Evolutionary conservation across 2,888 invertebrate genomes (phyloP), one percentile per base, ranked within the genome.

Genomic region (Poecilus cupreus): DNA sequence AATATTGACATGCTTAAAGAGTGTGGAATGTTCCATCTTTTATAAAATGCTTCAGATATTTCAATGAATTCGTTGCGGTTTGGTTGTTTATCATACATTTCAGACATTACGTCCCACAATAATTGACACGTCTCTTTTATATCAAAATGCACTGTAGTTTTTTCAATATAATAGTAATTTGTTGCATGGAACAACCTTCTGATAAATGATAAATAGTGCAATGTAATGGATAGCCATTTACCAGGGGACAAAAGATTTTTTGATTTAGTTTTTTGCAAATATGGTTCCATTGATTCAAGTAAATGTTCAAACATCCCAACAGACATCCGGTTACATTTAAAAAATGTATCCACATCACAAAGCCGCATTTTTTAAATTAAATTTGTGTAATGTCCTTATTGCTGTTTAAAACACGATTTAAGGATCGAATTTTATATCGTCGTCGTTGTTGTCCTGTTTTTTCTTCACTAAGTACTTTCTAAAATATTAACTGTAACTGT

Each of bases 131-230:
- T 78, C 78, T 68, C 43, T 39, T 46, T 60, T 2, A 79, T 26
- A 22, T 18, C 26, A 6, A 43, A 13, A 43, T 68, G 46, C 16
- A 1, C 43, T 8, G 79, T 79, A 22, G 68, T 46, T 39, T 72
- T 68, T 22, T 46, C 46, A 3, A 79, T 16, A 46, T 54, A 68
- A 46, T 64, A 79, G 77, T 32, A 10, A 77, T 20, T 43, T 54
- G 13, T 60, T 77, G 76, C 76, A 76, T 76, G 6, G 60, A 77
- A 57, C 57, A 57, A 6, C 57, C 57, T 57, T 57, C 20, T 16
- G 57, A 57, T 57, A 57, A 57, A 18, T 16, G 57, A 57, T 57
- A 57, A 57, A 18, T 22, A 57, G 13, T 57, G 20, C 49, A 60
- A 20, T 49, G 49, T 49, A 13, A 49, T 13, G 13, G 49, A 49